phyloP scores from a whole-genome alignment of 2,888 invertebrate genomes.

The Tineola bisselliella region DNA sequence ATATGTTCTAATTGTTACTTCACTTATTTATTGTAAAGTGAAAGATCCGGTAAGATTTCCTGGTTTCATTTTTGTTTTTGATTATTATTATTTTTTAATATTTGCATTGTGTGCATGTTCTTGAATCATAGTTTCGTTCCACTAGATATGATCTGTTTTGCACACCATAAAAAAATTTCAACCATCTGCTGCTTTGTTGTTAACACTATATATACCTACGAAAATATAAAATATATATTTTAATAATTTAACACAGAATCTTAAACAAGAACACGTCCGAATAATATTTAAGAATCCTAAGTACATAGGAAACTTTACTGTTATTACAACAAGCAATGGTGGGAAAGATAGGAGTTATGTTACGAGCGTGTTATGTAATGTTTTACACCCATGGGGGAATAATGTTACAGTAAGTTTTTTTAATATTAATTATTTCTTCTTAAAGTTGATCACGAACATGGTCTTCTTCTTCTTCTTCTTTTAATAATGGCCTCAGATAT shows the following conservation, averaged over 20 bases:
- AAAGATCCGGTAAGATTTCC: neutral
- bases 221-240: too few relatives aligned
- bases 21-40: neutral
- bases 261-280: neutral
- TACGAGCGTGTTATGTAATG: neutral
- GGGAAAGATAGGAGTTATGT: neutral
- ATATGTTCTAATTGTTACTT: neutral
- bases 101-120: too few relatives aligned
- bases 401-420: conserved; percentile 4
- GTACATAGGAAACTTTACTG: neutral
- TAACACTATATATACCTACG: too few relatives aligned
- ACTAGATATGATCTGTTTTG: too few relatives aligned
- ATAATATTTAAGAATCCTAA: neutral
- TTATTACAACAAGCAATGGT: neutral
- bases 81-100: too few relatives aligned
- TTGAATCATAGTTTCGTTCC: too few relatives aligned
- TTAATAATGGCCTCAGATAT: too few relatives aligned
- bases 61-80: too few relatives aligned
- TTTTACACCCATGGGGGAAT: neutral
- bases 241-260: neutral
- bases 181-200: too few relatives aligned
- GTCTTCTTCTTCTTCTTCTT: neutral
- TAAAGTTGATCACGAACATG: too few relatives aligned
- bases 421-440: too few relatives aligned
- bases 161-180: too few relatives aligned